Percentiles rank a stretch among this genome's conserved stretches.
phyloP scores from a whole-genome alignment of 1,140 invertebrate species.

The Helicorthomorpha holstii region DNA sequence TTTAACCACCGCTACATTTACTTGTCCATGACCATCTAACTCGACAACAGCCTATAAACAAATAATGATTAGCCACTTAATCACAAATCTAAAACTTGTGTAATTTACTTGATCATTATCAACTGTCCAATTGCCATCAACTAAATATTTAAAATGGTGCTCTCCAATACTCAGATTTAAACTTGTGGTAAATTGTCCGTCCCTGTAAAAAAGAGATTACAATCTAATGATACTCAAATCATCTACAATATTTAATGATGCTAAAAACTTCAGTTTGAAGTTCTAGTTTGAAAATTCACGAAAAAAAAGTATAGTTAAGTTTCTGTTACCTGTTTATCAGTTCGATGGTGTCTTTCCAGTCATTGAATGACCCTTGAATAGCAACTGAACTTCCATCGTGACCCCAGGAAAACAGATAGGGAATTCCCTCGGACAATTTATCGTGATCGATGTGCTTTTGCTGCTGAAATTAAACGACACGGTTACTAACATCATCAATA shows the following conservation, averaged over 20 bases:
- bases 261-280: too few species aligned
- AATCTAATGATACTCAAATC: background rate
- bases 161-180: background rate
- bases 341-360: background rate
- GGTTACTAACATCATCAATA: too few species aligned
- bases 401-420: background rate
- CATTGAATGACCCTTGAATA: background rate
- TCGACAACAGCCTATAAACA: background rate
- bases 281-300: too few species aligned
- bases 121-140: background rate
- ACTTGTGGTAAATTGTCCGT: background rate
- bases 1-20: background rate
- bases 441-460: too few species aligned
- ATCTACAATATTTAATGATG: too few species aligned
- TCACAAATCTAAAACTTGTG: too few species aligned
- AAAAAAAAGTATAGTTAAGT: too few species aligned
- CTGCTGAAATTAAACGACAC: too few species aligned
- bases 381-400: background rate
- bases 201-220: background rate
- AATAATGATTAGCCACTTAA: too few species aligned
- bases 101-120: background rate
- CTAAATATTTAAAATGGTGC: background rate
- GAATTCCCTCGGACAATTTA: too few species aligned
- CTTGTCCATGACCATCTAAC: background rate
- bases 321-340: background rate